Evolutionary conservation across 1,140 invertebrate species (phyloP).

Genomic region (Vanessa atalanta): DNA sequence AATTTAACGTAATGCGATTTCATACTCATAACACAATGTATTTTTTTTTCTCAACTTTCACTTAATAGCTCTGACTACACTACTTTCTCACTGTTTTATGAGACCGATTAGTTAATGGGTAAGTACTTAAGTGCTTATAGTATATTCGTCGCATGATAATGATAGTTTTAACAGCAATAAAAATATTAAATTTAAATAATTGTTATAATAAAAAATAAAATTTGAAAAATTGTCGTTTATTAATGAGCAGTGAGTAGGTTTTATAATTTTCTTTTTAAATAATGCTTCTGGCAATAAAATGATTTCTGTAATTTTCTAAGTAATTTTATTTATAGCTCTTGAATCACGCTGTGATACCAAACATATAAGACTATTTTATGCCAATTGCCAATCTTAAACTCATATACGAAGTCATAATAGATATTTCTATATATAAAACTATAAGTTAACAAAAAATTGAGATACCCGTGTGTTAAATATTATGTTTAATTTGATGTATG

Average conservation of each 20-base stretch:
- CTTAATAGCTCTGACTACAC: slow-evolving; percentile 48
- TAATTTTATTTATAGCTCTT: not conserved
- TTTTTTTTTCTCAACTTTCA: slow-evolving; percentile 52
- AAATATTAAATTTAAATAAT: not conserved
- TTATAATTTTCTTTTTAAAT: not conserved
- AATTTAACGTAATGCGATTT: not conserved
- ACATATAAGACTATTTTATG: not conserved
- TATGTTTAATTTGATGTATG: too few species aligned
- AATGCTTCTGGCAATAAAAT: not conserved
- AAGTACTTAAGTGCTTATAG: not conserved
- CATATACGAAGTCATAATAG: too few species aligned
- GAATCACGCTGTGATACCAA: not conserved
- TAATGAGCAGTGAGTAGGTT: not conserved
- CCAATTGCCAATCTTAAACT: too few species aligned
- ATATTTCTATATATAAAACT: too few species aligned
- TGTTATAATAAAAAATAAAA: not conserved
- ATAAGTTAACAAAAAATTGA: too few species aligned
- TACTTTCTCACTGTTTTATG: slow-evolving; percentile 59
- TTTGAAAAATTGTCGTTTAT: not conserved
- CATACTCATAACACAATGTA: slow-evolving; percentile 7
- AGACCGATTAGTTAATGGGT: slow-evolving; percentile 23
- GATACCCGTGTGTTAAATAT: too few species aligned
- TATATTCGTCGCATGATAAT: slow-evolving; percentile 6
- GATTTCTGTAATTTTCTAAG: not conserved
- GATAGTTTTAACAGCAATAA: not conserved